These are phyloP conservation scores for Parotocinclus haroldoi DNA, from an alignment of 2,797 vertebrate species.

Conservation along the genomic window DNA sequence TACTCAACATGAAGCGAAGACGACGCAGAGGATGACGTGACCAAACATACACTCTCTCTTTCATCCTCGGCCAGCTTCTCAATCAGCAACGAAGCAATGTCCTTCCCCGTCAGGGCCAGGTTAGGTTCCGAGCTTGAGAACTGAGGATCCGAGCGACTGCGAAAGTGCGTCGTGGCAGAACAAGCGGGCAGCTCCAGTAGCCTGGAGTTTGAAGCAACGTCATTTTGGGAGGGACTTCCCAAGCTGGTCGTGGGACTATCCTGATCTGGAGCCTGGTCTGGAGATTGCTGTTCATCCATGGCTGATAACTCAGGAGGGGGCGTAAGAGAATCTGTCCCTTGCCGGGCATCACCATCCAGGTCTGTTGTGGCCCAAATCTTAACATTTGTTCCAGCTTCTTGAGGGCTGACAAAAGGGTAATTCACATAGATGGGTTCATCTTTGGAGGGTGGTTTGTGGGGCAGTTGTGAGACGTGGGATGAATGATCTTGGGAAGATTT, in stretches of 20 bases:
- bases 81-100: constrained; percentile 57
- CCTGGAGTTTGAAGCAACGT: constrained; percentile 18
- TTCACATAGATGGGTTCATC: constrained; percentile 76
- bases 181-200: constrained; percentile 2
- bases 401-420: constrained; percentile 55
- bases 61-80: constrained; percentile 57
- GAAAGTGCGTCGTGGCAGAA: constrained; percentile 41
- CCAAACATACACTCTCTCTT: constrained; percentile 37
- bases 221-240: constrained; percentile 25
- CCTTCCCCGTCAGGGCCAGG: constrained; percentile 51
- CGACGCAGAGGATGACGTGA: constrained; percentile 44
- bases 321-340: constrained; percentile 28
- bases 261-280: constrained; percentile 24
- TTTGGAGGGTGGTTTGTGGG: constrained; percentile 27
- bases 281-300: constrained; percentile 25
- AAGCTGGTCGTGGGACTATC: constrained; percentile 31
- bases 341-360: constrained; percentile 48
- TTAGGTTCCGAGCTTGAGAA: constrained; percentile 25
- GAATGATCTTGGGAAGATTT: constrained; percentile 26
- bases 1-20: constrained; percentile 50
- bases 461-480: constrained; percentile 26
- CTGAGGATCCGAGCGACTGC: constrained; percentile 54
- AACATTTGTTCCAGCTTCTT: constrained; percentile 21
- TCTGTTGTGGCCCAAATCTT: constrained; percentile 56
- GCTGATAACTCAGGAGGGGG: constrained; percentile 32